Evolutionary conservation across 2,113 vertebrate genomes (phyloP).

Genomic region (Anguilla japonica): DNA sequence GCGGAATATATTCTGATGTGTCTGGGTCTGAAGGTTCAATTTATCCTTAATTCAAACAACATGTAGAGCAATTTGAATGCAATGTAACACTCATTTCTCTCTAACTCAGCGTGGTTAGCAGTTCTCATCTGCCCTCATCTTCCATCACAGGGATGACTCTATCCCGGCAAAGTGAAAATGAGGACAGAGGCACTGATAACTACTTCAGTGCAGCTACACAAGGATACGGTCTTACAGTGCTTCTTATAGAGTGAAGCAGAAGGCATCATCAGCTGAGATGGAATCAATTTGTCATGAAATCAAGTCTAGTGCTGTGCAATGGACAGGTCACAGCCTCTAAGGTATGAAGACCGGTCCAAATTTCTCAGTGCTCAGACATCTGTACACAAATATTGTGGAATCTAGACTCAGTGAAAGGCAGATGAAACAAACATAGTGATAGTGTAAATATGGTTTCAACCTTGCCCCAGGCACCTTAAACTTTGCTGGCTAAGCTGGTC

Average conservation of each 20-base stretch:
- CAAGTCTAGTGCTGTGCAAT: conserved; percentile 50
- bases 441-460: too few relatives aligned
- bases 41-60: conserved; percentile 39
- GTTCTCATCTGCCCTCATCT: conserved; percentile 5
- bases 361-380: conserved; percentile 51
- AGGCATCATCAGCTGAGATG: conserved; percentile 60
- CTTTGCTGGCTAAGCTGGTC: too few relatives aligned
- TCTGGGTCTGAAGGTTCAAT: conserved; percentile 30
- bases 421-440: too few relatives aligned
- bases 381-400: too few relatives aligned
- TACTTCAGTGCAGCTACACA: not conserved
- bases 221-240: too few relatives aligned
- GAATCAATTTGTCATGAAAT: conserved; percentile 77
- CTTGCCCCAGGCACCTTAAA: too few relatives aligned
- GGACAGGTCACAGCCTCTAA: conserved; percentile 83
- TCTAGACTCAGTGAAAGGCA: too few relatives aligned
- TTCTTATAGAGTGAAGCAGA: conserved; percentile 60
- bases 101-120: conserved; percentile 38
- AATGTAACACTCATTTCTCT: conserved; percentile 33
- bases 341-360: conserved; percentile 76
- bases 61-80: conserved; percentile 36
- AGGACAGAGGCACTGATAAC: conserved; percentile 11
- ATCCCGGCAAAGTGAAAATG: conserved; percentile 34
- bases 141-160: not conserved
- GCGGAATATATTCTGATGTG: conserved; percentile 34